These are phyloP conservation scores for Calliopum simillimum DNA, from an alignment of 2,888 invertebrate genomes.

Conservation along the genomic window DNA sequence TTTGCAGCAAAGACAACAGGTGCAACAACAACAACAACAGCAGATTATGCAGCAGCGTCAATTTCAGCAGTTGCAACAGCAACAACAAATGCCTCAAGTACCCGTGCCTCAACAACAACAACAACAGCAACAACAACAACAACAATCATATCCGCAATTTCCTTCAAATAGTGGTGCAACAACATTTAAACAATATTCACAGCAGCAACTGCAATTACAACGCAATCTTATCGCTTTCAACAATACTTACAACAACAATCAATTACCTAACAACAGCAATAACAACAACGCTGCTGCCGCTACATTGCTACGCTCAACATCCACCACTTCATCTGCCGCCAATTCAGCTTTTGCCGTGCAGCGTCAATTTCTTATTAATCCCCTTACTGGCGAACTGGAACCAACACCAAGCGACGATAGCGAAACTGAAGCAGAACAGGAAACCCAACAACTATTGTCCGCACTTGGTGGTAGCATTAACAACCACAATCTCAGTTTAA, in stretches of 20 bases:
- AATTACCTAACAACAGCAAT: slow-evolving; percentile 18
- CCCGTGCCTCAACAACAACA: background rate
- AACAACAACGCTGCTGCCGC: slow-evolving; percentile 35
- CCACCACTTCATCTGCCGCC: slow-evolving; percentile 27
- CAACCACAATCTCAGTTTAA: slow-evolving; percentile 39
- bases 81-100: slow-evolving; percentile 27
- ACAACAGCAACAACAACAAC: slow-evolving; percentile 18
- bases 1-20: slow-evolving; percentile 38
- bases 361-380: slow-evolving; percentile 88
- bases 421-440: slow-evolving; percentile 72
- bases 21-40: slow-evolving; percentile 22
- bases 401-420: slow-evolving; percentile 79
- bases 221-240: slow-evolving; percentile 32
- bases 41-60: slow-evolving; percentile 22
- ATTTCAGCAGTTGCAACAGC: slow-evolving; percentile 46
- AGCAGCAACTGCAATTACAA: slow-evolving; percentile 37
- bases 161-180: background rate
- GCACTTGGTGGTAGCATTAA: slow-evolving; percentile 15
- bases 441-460: slow-evolving; percentile 52
- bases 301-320: slow-evolving; percentile 37
- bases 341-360: slow-evolving; percentile 66
- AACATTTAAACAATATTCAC: slow-evolving; percentile 25
- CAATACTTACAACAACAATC: slow-evolving; percentile 23
- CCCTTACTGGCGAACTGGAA: slow-evolving; percentile 88
- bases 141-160: slow-evolving; percentile 23